Base-by-base conservation (phyloP, 2,888 invertebrate species). In the Drosophila meridionalis region DNA sequence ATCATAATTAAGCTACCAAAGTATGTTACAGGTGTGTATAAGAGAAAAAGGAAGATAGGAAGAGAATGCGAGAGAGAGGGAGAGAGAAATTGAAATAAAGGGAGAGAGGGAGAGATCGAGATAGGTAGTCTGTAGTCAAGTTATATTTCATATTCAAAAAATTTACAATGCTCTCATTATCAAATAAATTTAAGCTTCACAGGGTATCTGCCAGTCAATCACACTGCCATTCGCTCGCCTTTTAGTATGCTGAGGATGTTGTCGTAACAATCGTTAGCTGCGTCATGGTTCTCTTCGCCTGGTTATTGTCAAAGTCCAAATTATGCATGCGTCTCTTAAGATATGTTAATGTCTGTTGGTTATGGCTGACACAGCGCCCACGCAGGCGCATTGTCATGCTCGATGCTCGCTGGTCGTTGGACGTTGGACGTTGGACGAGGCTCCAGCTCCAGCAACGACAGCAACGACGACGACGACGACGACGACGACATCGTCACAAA, bases 221-320 rank as follows among this genome's bases (percentile, higher is more conserved):
- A 34, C 3, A 6, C 20, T 11, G 5, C 0, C 4, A 32, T 9
- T 4, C 9, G 3, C 32, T 11, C 3, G 20, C 20, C 20, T 20
- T 80, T 89, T 73, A 82, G 82, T 87, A 89, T 82, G 89, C 85
- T 76, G 71, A 83, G 78, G 84, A 89, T 86, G 89, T 80, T 56
- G 70, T 59, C 58, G 73, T 59, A 50, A 50, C 61, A 57, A 53
- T 65, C 76, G 67, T 74, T 69, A 66, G 60, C 80, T 77, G 77
- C 77, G 83, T 76, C 80, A 80, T 75, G 65, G 45, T 30, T 60
- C 53, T 55, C 59, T 20, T 50, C 56, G 76, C 58, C 76, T 69
- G 72, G 53, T 70, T 77, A 84, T 82, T 85, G 88, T 85, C 90
- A 89, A 77, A 82, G 80, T 80, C 80, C 80, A 89, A 85, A 89